A percentile compares a stretch with the other conserved stretches of the same genome.
phyloP scores from a whole-genome alignment of 2,113 vertebrate species.

The Pseudorasbora parva region DNA sequence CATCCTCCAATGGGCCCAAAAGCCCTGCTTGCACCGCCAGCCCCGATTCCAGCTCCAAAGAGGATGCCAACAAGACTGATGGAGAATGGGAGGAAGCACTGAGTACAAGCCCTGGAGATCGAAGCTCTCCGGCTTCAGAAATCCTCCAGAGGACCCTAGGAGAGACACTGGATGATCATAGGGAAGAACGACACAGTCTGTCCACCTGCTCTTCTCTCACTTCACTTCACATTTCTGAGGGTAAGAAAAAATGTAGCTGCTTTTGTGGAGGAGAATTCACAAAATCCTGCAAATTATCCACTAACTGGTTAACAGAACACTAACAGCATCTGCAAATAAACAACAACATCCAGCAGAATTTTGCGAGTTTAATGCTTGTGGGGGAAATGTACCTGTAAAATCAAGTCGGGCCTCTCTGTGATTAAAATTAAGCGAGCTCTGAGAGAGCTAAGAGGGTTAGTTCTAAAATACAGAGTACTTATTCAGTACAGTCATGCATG shows the following conservation, averaged over 20 bases:
- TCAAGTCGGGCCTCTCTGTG: no score
- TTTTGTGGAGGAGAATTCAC: background rate
- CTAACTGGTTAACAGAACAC: background rate
- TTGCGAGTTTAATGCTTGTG: no score
- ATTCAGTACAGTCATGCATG: no score
- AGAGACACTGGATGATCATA: conserved; percentile 72
- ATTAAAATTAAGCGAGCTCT: no score
- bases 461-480: no score
- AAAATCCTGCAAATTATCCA: background rate
- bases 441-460: no score
- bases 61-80: conserved; percentile 89
- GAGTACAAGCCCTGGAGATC: conserved; percentile 76
- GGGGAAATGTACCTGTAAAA: no score
- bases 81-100: conserved; percentile 90
- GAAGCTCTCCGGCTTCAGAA: conserved; percentile 60
- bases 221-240: conserved; percentile 90
- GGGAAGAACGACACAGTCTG: conserved; percentile 74
- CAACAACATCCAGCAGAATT: background rate
- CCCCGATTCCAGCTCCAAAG: conserved; percentile 89
- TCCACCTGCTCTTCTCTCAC: conserved; percentile 87
- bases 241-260: conserved; percentile 66
- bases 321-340: background rate
- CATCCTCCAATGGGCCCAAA: conserved; percentile 80
- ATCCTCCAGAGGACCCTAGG: conserved; percentile 67
- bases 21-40: conserved; percentile 84